Evolutionary conservation across 2,113 vertebrate genomes (phyloP).

Genomic region (Alethe castanea): DNA sequence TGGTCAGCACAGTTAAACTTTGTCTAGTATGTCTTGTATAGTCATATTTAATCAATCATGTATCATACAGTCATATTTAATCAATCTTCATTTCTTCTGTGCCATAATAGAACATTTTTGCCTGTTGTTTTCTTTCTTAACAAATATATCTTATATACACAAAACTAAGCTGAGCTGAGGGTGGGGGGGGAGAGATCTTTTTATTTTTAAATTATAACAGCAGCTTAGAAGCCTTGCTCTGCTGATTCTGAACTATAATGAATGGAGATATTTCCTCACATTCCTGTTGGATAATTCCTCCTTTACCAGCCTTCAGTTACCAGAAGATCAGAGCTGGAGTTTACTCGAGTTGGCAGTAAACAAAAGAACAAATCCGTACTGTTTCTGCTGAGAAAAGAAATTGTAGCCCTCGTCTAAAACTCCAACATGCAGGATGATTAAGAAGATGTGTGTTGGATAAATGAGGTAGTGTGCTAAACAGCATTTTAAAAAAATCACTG

Average conservation of each 20-base stretch:
- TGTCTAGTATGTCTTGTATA: rapidly evolving
- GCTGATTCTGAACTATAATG: not conserved
- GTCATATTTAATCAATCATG: not conserved
- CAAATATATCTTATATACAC: not conserved
- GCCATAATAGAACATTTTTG: not conserved
- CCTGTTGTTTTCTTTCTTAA: not conserved
- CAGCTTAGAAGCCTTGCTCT: not conserved
- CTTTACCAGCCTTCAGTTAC: slow-evolving; percentile 7
- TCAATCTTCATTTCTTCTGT: not conserved
- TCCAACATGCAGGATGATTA: not conserved
- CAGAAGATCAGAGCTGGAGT: slow-evolving; percentile 33
- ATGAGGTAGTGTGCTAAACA: not conserved
- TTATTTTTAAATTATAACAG: not conserved
- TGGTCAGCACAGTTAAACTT: not conserved
- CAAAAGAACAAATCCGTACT: slow-evolving; percentile 28
- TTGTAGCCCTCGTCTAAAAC: not conserved
- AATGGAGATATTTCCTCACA: slow-evolving; percentile 30
- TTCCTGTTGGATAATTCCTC: slow-evolving; percentile 35
- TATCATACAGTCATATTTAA: not conserved
- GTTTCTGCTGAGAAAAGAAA: slow-evolving; percentile 24
- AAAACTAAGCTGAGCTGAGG: not conserved
- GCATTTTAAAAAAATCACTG: not conserved
- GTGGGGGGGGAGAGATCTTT: not conserved
- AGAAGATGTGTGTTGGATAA: not conserved
- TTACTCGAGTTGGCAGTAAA: slow-evolving; percentile 38